Percentiles rank a stretch among this genome's conserved stretches.
phyloP scores from a whole-genome alignment of 2,113 vertebrate species.

The Nycticebus coucang region DNA sequence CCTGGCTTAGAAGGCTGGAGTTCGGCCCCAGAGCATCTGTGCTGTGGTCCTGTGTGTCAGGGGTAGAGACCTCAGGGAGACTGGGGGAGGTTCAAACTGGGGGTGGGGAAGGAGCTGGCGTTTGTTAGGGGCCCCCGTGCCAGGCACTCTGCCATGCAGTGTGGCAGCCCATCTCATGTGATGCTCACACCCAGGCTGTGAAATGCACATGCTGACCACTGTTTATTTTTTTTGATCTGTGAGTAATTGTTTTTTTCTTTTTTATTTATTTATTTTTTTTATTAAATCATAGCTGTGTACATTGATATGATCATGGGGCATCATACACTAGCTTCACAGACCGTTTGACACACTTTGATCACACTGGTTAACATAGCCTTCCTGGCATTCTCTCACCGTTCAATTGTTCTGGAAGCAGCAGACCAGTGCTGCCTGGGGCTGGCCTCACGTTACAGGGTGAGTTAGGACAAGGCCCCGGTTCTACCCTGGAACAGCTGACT shows the following conservation, averaged over 20 bases:
- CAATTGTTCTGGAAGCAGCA: accelerated
- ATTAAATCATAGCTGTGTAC: too few relatives aligned
- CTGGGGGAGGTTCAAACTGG: accelerated
- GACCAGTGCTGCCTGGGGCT: accelerated
- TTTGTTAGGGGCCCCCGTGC: accelerated
- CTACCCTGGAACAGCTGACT: accelerated
- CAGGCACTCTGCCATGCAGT: accelerated
- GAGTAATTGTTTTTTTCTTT: too few relatives aligned
- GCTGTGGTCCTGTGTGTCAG: background rate
- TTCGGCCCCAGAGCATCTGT: background rate
- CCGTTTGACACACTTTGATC: too few relatives aligned
- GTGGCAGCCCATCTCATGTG: background rate
- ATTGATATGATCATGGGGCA: too few relatives aligned
- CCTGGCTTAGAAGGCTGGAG: background rate
- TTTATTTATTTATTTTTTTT: too few relatives aligned
- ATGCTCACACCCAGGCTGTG: accelerated
- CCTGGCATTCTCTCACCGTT: too few relatives aligned
- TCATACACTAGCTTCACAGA: too few relatives aligned
- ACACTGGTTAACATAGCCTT: too few relatives aligned
- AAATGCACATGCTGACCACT: background rate
- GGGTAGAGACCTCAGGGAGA: background rate
- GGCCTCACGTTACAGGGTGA: accelerated
- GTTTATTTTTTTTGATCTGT: too few relatives aligned
- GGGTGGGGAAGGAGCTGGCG: accelerated
- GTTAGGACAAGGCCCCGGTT: too few relatives aligned